These are phyloP conservation scores for Pogoniulus pusillus DNA, from an alignment of 2,797 vertebrate species.

Conservation along the genomic window DNA sequence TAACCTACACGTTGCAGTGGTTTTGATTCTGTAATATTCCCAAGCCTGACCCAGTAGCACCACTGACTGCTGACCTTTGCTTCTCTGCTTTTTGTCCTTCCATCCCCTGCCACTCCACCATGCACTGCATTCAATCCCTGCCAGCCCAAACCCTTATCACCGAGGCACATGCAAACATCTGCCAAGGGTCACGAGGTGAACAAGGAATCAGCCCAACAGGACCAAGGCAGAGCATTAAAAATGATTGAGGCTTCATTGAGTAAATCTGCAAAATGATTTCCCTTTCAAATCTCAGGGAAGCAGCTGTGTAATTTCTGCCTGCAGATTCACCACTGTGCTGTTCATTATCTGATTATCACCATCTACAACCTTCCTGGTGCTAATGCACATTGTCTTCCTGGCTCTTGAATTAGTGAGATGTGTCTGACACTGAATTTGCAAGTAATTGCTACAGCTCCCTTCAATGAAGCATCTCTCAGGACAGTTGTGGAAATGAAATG, in stretches of 20 bases:
- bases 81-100: not conserved
- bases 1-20: no score
- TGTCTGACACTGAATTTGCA: constrained; percentile 56
- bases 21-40: no score
- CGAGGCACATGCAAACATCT: not conserved
- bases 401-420: constrained; percentile 42
- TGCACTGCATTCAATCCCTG: not conserved
- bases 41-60: no score
- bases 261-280: constrained; percentile 32
- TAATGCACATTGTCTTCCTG: constrained; percentile 20
- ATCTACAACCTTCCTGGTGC: not conserved
- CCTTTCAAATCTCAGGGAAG: constrained; percentile 21
- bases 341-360: constrained; percentile 56
- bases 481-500: constrained; percentile 61
- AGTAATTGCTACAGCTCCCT: constrained; percentile 53
- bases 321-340: constrained; percentile 35
- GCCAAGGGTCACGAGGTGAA: not conserved
- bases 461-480: constrained; percentile 55
- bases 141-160: not conserved
- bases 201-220: not conserved
- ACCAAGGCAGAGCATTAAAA: not conserved
- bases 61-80: not conserved
- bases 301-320: constrained; percentile 30
- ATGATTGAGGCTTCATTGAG: not conserved
- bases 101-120: not conserved